phyloP scores from a whole-genome alignment of 2,113 vertebrate genomes.

The Tychaedon coryphoeus region DNA sequence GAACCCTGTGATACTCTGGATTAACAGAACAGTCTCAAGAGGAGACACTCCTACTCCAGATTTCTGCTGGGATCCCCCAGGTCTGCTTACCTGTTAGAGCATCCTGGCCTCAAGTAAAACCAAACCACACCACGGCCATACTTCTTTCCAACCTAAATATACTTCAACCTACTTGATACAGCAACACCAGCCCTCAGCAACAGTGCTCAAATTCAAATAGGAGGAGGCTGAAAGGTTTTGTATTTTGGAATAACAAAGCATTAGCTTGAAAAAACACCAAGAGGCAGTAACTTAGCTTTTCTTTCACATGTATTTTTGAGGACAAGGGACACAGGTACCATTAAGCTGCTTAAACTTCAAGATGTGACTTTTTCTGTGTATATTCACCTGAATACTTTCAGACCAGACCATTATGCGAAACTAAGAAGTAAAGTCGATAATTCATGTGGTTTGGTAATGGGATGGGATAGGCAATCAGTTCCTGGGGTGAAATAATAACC shows the following conservation, averaged over 20 bases:
- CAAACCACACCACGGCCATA: not conserved
- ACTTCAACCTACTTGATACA: not conserved
- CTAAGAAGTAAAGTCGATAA: not conserved
- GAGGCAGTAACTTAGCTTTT: not conserved
- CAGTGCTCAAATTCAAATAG: not conserved
- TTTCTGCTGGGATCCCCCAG: not conserved
- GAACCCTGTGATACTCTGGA: not conserved
- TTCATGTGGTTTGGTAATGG: not conserved
- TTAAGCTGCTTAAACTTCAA: not conserved
- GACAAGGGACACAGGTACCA: not conserved
- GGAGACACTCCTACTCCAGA: not conserved
- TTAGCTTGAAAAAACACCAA: not conserved
- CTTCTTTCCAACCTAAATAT: not conserved
- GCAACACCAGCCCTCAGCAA: not conserved
- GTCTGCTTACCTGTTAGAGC: not conserved
- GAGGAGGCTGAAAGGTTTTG: not conserved
- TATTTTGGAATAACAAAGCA: not conserved
- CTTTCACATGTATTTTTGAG: not conserved
- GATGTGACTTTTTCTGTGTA: not conserved
- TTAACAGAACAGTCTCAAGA: not conserved
- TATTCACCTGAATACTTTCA: not conserved
- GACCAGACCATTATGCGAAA: not conserved
- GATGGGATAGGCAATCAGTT: not conserved
- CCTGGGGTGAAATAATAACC: not conserved
- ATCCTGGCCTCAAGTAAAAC: not conserved